Evolutionary conservation across 2,113 vertebrate genomes (phyloP).

Genomic region (Orcinus orca): DNA sequence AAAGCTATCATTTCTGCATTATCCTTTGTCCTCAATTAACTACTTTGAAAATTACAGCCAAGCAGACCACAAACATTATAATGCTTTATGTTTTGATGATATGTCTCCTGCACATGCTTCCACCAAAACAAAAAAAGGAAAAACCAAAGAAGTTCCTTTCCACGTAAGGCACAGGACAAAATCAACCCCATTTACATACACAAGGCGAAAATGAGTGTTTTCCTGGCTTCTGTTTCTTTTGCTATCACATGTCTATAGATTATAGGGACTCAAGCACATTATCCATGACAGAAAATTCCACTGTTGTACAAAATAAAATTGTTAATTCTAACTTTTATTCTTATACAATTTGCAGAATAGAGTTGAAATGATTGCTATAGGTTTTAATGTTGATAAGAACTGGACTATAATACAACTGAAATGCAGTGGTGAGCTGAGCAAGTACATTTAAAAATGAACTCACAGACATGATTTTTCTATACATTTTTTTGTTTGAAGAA

Average conservation of each 20-base stretch:
- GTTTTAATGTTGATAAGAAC: constrained; percentile 82
- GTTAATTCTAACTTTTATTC: constrained; percentile 94
- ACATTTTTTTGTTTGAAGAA: constrained; percentile 86
- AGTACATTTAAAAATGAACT: constrained; percentile 87
- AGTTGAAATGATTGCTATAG: constrained; percentile 81
- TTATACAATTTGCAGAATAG: constrained; percentile 86
- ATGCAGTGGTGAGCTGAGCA: constrained; percentile 85
- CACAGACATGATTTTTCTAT: constrained; percentile 92
- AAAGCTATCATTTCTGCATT: constrained; percentile 73
- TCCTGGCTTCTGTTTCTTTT: constrained; percentile 84
- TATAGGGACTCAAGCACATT: constrained; percentile 85
- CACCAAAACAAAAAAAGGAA: constrained; percentile 69
- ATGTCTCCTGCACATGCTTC: constrained; percentile 83
- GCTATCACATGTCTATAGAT: constrained; percentile 88
- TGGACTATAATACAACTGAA: constrained; percentile 88
- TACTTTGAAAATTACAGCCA: constrained; percentile 77
- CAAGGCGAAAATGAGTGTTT: constrained; percentile 81
- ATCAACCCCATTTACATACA: constrained; percentile 91
- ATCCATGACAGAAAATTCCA: constrained; percentile 90
- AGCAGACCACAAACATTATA: constrained; percentile 76
- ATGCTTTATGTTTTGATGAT: constrained; percentile 72
- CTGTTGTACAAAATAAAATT: constrained; percentile 92
- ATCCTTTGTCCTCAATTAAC: constrained; percentile 81
- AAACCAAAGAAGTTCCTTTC: constrained; percentile 88
- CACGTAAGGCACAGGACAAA: constrained; percentile 99